Base-by-base conservation (phyloP, 2,888 invertebrate species). In the Drosophila melanocephala region DNA sequence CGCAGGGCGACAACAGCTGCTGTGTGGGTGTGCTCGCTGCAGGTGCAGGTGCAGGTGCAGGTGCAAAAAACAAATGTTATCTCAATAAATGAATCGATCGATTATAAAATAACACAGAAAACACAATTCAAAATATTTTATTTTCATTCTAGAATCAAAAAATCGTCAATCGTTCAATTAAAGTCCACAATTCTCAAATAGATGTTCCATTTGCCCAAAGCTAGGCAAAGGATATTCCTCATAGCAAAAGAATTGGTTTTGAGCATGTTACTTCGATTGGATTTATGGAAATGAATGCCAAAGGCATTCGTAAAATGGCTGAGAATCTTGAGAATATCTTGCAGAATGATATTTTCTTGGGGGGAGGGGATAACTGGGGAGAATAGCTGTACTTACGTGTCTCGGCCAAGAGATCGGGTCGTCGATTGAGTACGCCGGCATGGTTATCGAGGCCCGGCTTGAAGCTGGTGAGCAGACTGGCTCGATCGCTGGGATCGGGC, bases 371-470 rank as follows among this genome's bases (percentile, higher is more conserved):
- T 19, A 37, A 37, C 5, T n/a, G n/a, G 5, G 35, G 37, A 37
- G 37, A 3, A 6, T 3, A 22, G 44, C 22, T 44, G 33, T 32
- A 44, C 93, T 92, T 79, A 93, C 93, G 93, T 76, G 95, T 95
- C 89, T 95, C 95, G 51, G 95, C 95, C 47, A 95, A 92, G 62
- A 95, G 93, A 92, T 95, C 95, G 2, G 95, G 95, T 79, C 95
- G 93, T 3, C 83, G 78, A 37, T 81, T 81, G 7, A 92, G 87
- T 7, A 87, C 90, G 5, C 91, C 91, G 10, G 91, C 91, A 32
- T 61, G 56, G 3, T 44, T 55, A 19, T 89, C 90, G 39, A 80
- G 69, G 0, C 91, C 89, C 0, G 93, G 93, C 63, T 93, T 92
- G 75, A 94, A 94, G 75, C 93, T 94, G 33, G 92, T 92, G 32